Evolutionary conservation across 2,113 vertebrate species (phyloP).

Genomic region (Alectura lathami): DNA sequence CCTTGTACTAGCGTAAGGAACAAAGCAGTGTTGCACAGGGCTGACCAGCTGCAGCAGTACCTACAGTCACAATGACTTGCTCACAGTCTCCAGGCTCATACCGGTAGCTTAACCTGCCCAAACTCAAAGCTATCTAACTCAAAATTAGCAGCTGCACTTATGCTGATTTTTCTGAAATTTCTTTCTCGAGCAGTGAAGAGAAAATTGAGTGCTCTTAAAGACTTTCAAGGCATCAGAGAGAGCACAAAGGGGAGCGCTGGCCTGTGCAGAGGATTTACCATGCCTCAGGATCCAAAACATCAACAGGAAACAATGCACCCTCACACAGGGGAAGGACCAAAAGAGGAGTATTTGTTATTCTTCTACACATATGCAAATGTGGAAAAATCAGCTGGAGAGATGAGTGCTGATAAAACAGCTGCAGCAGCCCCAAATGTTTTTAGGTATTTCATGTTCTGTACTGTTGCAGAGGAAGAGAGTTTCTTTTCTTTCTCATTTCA

Average conservation of each 20-base stretch:
- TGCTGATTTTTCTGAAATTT: background rate
- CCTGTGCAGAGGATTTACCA: background rate
- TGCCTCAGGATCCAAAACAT: background rate
- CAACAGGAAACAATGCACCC: background rate
- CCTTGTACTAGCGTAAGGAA: background rate
- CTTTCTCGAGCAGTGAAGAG: background rate
- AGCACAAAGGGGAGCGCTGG: background rate
- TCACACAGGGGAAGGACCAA: background rate
- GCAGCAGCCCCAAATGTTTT: background rate
- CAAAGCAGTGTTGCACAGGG: background rate
- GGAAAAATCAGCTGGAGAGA: background rate
- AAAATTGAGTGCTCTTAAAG: background rate
- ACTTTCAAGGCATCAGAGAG: background rate
- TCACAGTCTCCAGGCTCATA: accelerated
- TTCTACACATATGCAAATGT: background rate
- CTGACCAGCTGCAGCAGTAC: background rate
- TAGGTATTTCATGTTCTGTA: background rate
- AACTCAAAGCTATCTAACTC: background rate
- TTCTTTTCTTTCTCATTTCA: background rate
- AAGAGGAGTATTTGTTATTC: background rate
- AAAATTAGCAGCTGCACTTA: background rate
- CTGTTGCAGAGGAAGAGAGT: background rate
- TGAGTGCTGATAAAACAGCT: background rate
- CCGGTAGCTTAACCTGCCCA: background rate
- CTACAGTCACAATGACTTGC: accelerated